Percentiles rank a stretch among this genome's conserved stretches.
Evolutionary conservation across 2,888 invertebrate genomes (phyloP).

Genomic region (Plemyria rubiginata): DNA sequence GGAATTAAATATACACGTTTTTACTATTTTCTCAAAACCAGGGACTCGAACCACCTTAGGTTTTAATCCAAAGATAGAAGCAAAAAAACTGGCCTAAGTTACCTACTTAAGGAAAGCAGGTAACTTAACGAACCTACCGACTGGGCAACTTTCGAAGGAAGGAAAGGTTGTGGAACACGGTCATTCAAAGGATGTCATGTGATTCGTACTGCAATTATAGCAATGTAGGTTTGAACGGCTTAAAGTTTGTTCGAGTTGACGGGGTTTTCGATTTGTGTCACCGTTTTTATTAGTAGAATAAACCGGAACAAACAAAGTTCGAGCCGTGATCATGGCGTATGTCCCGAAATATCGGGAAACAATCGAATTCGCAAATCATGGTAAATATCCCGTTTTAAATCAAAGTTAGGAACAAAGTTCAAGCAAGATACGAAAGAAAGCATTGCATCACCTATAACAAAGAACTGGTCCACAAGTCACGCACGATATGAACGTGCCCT

Average conservation of each 20-base stretch:
- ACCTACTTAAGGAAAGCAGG: neutral
- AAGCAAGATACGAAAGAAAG: no score
- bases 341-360: no score
- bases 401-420: no score
- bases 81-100: neutral
- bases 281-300: no score
- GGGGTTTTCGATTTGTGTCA: neutral
- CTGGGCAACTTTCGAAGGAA: constrained; percentile 6
- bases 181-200: constrained; percentile 7
- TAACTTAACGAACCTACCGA: neutral
- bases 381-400: no score
- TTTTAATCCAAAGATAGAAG: neutral
- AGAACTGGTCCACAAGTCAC: no score
- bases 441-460: no score
- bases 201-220: neutral
- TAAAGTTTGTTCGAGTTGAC: constrained; percentile 12
- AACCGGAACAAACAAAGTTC: no score
- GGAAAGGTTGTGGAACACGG: constrained; percentile 5
- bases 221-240: neutral
- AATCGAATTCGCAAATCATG: no score
- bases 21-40: neutral
- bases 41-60: neutral
- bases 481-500: no score
- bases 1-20: no score
- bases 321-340: no score